Base-by-base conservation (phyloP, 2,797 vertebrate species). In the Dendrocincla tyrannina region DNA sequence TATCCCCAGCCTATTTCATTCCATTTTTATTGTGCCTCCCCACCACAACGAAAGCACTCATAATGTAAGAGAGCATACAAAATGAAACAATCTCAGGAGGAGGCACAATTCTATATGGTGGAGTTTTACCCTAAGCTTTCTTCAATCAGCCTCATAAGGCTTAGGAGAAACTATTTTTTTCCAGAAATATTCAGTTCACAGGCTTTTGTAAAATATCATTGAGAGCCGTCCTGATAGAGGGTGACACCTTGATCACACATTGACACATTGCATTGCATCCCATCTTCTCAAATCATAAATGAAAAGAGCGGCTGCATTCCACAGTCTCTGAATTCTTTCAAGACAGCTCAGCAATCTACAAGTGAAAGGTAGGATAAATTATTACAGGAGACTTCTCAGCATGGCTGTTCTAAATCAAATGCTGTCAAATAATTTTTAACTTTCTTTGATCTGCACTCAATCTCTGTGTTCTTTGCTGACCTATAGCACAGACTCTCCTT, bases 371-470 rank as follows among this genome's bases (percentile, higher is more conserved):
- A 96, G 88, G 95, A 95, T 90, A 95, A 95, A 93, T 96, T 91
- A 97, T 97, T 96, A 88, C 88, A 87, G 69, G 95, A 96, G 93
- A 95, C 85, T 97, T 97, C 92, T 73, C 86, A 78, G 52, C 23
- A 50, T 91, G 92, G 85, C 97, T 98, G 97, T 95, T 98, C 95
- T 94, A 79, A 95, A 97, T 98, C 97, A 98, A 97, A 95, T 80
- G 91, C 95, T 97, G 98, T 98, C 98, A 98, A 97, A 98, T 97
- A 97, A 96, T 94, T 93, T 95, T 95, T 93, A 97, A 96, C 88
- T 94, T 97, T 84, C 96, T 98, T 97, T 97, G 97, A 98, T 97
- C 97, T 93, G 74, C 91, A 89, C 91, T 95, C 97, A 97, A 91
- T 97, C 86, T 97, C 93, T 81, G 17, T 87, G 83, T 93, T 94